These are phyloP conservation scores for Galaxea fascicularis DNA, from an alignment of 92 coral and sea anemone species.

Conservation along the genomic window DNA sequence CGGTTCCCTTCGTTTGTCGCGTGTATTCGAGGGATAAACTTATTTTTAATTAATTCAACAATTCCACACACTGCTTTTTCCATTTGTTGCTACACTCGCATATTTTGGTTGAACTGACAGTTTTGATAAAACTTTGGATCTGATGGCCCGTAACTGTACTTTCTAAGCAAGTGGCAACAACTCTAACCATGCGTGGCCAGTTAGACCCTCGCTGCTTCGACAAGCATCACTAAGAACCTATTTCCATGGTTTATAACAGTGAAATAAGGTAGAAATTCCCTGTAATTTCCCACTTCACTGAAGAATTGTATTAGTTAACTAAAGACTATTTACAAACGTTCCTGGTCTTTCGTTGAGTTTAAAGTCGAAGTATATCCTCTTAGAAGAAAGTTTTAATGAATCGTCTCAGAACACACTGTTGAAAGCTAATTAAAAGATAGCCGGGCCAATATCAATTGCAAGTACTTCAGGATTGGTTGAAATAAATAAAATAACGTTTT, in stretches of 20 bases:
- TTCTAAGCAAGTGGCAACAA: background rate
- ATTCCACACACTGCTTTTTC: background rate
- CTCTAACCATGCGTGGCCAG: background rate
- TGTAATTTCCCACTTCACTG: too few species aligned
- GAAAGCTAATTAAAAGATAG: background rate
- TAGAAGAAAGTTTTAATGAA: background rate
- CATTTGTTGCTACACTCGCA: background rate
- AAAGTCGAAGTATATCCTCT: too few species aligned
- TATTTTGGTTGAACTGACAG: background rate
- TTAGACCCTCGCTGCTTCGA: background rate
- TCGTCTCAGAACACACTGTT: constrained; percentile 7
- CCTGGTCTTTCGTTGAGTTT: too few species aligned
- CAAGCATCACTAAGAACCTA: too few species aligned
- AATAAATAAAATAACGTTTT: background rate
- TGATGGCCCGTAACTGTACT: background rate
- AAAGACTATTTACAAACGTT: too few species aligned
- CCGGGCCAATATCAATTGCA: background rate
- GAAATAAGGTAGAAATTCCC: too few species aligned
- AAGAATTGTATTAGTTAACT: too few species aligned
- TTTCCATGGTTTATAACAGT: too few species aligned
- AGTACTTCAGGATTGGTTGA: background rate
- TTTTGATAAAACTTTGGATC: background rate
- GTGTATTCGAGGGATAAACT: too few species aligned
- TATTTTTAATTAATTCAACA: too few species aligned
- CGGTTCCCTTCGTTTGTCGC: background rate